phyloP scores from a whole-genome alignment of 2,888 invertebrate genomes.

The Cantharis flavilabris region DNA sequence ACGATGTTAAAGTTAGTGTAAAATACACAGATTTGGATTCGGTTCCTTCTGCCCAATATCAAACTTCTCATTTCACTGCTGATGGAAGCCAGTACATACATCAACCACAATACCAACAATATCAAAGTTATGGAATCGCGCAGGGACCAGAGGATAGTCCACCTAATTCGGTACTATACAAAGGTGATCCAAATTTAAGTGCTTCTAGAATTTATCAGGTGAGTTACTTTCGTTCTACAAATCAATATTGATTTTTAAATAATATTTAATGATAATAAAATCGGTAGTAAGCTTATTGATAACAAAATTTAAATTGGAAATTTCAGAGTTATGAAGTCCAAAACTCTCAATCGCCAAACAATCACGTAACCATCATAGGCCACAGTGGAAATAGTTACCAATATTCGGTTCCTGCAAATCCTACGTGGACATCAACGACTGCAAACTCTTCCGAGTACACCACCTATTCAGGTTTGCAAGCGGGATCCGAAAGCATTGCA shows the following conservation, averaged over 20 bases:
- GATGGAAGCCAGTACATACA: conserved; percentile 43
- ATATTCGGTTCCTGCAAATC: conserved; percentile 44
- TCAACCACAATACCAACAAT: conserved; percentile 44
- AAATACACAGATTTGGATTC: conserved; percentile 70
- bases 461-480: conserved; percentile 15
- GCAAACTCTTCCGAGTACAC: conserved; percentile 22
- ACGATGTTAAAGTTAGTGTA: conserved; percentile 36
- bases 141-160: conserved; percentile 54
- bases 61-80: conserved; percentile 34
- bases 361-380: conserved; percentile 65
- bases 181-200: conserved; percentile 69
- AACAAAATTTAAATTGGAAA: background rate
- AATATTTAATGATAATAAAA: background rate
- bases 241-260: too few species aligned
- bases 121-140: conserved; percentile 24
- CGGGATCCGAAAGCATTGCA: conserved; percentile 11
- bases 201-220: conserved; percentile 59
- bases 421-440: conserved; percentile 35
- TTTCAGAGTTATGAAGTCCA: conserved; percentile 58
- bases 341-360: conserved; percentile 59
- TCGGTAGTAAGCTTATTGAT: background rate
- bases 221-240: background rate
- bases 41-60: conserved; percentile 60
- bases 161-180: conserved; percentile 64
- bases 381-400: conserved; percentile 58